Base-by-base conservation (phyloP, 2,113 vertebrate genomes). In the Cynoglossus semilaevis region DNA sequence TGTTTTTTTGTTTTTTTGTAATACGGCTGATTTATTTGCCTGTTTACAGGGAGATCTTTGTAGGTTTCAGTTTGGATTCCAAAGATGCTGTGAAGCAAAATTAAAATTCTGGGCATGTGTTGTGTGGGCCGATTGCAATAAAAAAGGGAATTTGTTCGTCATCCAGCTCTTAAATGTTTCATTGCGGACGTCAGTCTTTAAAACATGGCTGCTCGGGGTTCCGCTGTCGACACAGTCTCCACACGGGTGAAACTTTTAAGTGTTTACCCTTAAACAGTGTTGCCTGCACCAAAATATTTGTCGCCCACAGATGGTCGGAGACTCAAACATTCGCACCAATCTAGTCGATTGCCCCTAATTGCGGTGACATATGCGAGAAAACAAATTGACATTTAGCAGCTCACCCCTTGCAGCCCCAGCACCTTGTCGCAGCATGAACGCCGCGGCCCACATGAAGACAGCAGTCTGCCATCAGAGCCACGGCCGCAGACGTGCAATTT, bases 371-470 rank as follows among this genome's bases (percentile, higher is more conserved):
- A 77, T 88, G 85, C 38, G 80, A 72, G 78, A 81, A 70, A 71
- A 72, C 75, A 72, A 82, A 74, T 57, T 82, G 84, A 80, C 84
- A 87, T 88, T 88, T 88, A 84, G 77, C 80, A 51, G 65, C 61
- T 82, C 62, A 38, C 53, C 49, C 53, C 35, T 29, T 52, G 51
- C 53, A 82, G 69, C 81, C 76, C 58, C 69, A 50, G 76, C 72
- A 70, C 78, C 81, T 76, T 76, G 82, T 80, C 79, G 76, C 72
- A 40, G 40, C 67, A 67, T 61, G 76, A 83, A 78, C 60, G 59
- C 64, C 71, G 43, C 74, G 74, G 70, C 83, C 81, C 70, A 82
- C 88, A 76, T 74, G 62, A 68, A 66, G 64, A 67, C 74, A 70
- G 51, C 79, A 74, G 79, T 57, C 73, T 51, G 70, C 69, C 53